A percentile compares a stretch with the other conserved stretches of the same genome.
Conservation (phyloP, 2,113 vertebrate species). For the Saguinus imperator region DNA sequence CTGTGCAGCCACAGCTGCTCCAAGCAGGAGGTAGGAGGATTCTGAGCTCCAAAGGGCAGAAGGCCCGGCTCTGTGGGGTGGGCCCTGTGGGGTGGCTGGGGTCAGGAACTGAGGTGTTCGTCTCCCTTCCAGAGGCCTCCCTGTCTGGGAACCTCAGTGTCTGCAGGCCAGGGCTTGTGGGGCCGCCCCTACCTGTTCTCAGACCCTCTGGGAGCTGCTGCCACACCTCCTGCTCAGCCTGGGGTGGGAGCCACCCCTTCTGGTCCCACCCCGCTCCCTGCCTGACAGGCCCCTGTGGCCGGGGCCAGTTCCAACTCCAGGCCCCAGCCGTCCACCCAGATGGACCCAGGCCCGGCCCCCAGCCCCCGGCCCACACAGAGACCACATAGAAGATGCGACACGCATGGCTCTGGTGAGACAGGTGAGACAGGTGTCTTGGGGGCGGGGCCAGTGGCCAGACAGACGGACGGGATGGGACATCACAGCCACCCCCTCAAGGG, state of each 20-base stretch:
- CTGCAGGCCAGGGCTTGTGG: background rate
- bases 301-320: background rate
- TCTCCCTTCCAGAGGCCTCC: background rate
- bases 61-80: background rate
- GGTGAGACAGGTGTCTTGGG: conserved; percentile 82
- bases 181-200: background rate
- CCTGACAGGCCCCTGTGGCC: conserved; percentile 26
- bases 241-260: background rate
- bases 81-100: background rate
- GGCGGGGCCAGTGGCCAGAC: conserved; percentile 79
- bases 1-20: background rate
- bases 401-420: conserved; percentile 86
- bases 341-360: conserved; percentile 70
- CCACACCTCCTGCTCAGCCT: background rate
- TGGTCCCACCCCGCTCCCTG: background rate
- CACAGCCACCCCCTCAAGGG: conserved; percentile 61
- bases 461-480: conserved; percentile 85
- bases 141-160: background rate
- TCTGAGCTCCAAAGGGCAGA: background rate
- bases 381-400: conserved; percentile 87
- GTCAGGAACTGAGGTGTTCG: background rate
- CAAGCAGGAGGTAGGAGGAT: background rate
- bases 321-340: conserved; percentile 72
- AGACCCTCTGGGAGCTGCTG: background rate
- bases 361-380: conserved; percentile 87